Evolutionary conservation across 2,797 vertebrate genomes (phyloP).

Genomic region (Crenuchus spilurus): DNA sequence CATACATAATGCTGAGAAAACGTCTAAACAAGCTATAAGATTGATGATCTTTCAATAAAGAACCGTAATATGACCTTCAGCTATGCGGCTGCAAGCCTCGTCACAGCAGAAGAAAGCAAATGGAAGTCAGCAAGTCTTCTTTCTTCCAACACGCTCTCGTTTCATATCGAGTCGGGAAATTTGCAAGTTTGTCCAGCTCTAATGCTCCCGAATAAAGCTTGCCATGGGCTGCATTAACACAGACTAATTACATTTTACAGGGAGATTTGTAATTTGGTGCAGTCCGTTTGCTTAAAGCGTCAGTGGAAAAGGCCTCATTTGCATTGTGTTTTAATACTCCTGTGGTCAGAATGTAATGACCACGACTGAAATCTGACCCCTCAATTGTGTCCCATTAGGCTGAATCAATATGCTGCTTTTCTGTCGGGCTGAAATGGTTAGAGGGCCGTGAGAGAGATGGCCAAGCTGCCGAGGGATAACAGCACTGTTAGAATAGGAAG

Average conservation of each 20-base stretch:
- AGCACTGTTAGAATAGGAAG: too few relatives aligned
- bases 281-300: neutral
- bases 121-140: neutral
- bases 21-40: too few relatives aligned
- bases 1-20: too few relatives aligned
- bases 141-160: neutral
- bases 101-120: neutral
- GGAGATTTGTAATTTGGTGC: conserved; percentile 19
- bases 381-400: conserved; percentile 36
- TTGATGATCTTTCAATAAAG: neutral
- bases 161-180: conserved; percentile 6
- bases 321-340: conserved; percentile 6
- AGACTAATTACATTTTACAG: conserved; percentile 4
- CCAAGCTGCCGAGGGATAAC: too few relatives aligned
- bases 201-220: neutral
- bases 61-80: neutral
- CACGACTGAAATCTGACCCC: neutral
- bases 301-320: conserved; percentile 16
- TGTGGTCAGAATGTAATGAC: conserved; percentile 7
- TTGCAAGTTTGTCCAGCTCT: conserved; percentile 1
- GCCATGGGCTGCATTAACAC: neutral
- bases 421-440: neutral
- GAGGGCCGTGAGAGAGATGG: neutral
- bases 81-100: neutral
- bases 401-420: conserved; percentile 43